Evolutionary conservation across 2,113 vertebrate species (phyloP).

Genomic region (Atrichornis clamosus): DNA sequence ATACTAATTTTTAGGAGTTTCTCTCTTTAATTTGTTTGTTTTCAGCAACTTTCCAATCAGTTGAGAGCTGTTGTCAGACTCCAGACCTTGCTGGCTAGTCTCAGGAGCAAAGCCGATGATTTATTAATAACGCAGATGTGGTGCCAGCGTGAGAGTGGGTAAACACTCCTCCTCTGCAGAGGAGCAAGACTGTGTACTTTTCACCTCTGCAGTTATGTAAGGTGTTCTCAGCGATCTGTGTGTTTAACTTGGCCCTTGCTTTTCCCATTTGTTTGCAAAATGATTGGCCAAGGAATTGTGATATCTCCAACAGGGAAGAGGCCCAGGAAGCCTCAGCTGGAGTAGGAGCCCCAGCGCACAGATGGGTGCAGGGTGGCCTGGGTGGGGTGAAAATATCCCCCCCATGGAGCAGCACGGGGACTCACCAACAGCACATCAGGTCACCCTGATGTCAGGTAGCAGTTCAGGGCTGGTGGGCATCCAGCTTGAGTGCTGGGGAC

Average conservation of each 20-base stretch:
- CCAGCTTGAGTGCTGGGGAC: neutral
- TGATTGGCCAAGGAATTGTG: neutral
- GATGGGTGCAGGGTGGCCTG: accelerated
- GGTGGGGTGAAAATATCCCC: accelerated
- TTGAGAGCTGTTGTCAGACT: neutral
- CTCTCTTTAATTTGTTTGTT: neutral
- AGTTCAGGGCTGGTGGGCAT: neutral
- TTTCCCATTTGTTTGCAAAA: neutral
- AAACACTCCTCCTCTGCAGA: neutral
- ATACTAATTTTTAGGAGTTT: neutral
- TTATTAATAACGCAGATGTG: neutral
- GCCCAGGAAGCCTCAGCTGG: neutral
- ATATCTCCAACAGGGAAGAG: neutral
- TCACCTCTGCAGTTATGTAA: neutral
- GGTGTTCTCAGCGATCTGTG: neutral
- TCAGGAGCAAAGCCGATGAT: neutral
- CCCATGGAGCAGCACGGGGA: accelerated
- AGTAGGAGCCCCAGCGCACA: neutral
- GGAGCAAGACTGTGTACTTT: neutral
- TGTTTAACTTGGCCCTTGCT: neutral
- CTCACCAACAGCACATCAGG: accelerated
- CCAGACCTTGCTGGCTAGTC: neutral
- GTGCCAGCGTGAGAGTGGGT: neutral
- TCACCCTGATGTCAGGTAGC: neutral
- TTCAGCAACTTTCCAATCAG: neutral